Base-by-base conservation (phyloP, 35 echinoderm and acorn worm species). In the Acanthaster planci region DNA sequence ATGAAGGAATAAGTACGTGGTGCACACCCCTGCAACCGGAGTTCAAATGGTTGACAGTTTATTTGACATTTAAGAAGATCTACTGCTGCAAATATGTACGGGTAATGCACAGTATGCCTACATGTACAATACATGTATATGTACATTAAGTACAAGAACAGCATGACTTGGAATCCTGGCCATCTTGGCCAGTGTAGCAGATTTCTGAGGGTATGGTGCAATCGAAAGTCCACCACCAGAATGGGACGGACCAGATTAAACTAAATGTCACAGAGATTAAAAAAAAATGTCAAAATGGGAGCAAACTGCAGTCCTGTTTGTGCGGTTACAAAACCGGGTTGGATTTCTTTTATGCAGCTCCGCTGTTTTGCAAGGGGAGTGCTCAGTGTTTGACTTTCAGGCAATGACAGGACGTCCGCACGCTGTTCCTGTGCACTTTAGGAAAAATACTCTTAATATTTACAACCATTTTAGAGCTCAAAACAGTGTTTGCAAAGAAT, bases 221-320 rank as follows among this genome's bases (percentile, higher is more conserved):
- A 9, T 72, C 64, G 14, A 10, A 72, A 34, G 2, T 72, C 34
- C 30, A 7, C 34, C 18, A 10, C 10, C 19, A 27, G 64, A 26
- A 72, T 72, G 30, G 14, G 64, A 72, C 30, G 64, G 34, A 26
- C 64, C 34, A 72, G 64, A 72, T 72, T 72, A 72, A 72, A 72
- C 26, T 36, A 72, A 72, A 72, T 72, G 64, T 72, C 64, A 72
- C 14, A 14, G 26, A 72, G 64, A 72, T 72, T n/a, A 59, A 72
- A 72, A 27, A 1, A 5, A 7, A 12, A 2, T 31, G 14, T 72
- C 64, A 72, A 72, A 26, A 72, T 72, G 14, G 14, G 30, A 72
- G 64, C 8, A 72, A 72, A 9, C 12, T 12, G 30, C 10, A 31
- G 2, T 60, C 64, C 14, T 72, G 26, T 72, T 30, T 14, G 26